Percentiles rank a stretch among this genome's conserved stretches.
phyloP scores from a whole-genome alignment of 1,140 invertebrate species.

The Scylla paramamosain region DNA sequence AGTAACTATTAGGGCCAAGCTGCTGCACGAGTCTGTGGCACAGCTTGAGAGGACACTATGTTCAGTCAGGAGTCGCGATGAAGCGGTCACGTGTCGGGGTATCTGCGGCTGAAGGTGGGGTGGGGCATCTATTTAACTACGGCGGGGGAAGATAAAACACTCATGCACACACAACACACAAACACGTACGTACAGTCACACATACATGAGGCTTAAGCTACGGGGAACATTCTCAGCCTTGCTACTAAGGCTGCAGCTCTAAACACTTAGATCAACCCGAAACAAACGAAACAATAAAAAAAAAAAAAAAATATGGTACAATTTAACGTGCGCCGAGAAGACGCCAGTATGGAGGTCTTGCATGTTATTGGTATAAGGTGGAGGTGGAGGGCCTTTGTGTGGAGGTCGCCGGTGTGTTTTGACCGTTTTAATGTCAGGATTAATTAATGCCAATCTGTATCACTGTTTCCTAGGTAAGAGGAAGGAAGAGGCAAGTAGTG shows the following conservation, averaged over 20 bases:
- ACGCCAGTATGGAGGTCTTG: constrained; percentile 19
- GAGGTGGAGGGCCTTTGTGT: background rate
- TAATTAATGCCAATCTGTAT: constrained; percentile 1
- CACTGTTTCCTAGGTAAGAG: background rate
- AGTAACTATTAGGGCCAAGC: too few relatives aligned
- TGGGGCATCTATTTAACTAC: background rate
- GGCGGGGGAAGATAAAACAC: background rate
- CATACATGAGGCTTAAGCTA: background rate
- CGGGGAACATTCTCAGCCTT: background rate
- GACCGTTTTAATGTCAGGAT: background rate
- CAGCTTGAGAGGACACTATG: background rate
- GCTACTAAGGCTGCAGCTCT: background rate
- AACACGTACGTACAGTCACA: background rate
- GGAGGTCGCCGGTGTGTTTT: background rate
- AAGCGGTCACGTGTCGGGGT: background rate
- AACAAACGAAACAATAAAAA: background rate
- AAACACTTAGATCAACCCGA: background rate
- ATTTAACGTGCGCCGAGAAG: background rate
- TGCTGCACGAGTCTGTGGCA: background rate
- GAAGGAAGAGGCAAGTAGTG: constrained; percentile 4
- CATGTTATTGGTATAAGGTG: background rate
- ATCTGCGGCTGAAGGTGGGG: background rate
- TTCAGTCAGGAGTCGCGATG: background rate
- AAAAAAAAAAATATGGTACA: background rate
- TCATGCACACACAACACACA: background rate